These are phyloP conservation scores for Macrochelys suwanniensis DNA, from an alignment of 2,797 vertebrate species.

Conservation along the genomic window DNA sequence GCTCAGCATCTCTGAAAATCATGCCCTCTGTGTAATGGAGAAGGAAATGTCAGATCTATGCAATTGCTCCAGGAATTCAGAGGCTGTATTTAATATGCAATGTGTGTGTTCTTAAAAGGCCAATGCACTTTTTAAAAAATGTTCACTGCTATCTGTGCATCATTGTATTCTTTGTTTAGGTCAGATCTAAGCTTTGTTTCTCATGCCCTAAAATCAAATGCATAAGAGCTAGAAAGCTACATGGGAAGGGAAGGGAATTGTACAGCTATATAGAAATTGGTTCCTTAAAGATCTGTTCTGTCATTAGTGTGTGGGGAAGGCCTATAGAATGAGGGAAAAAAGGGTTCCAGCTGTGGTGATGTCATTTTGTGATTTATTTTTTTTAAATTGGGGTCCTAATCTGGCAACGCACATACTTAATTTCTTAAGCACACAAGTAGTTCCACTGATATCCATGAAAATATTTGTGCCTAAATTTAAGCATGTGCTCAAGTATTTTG, in stretches of 20 bases:
- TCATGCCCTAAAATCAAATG: neutral
- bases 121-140: neutral
- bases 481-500: neutral
- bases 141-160: neutral
- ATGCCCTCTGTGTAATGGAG: neutral
- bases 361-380: neutral
- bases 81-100: neutral
- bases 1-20: constrained; percentile 5
- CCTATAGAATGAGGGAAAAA: neutral
- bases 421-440: neutral
- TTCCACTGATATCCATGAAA: constrained; percentile 36
- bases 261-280: neutral
- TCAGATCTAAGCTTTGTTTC: neutral
- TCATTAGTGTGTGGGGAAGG: constrained; percentile 8
- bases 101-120: neutral
- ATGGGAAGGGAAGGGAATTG: constrained; percentile 38
- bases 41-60: neutral
- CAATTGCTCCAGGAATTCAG: neutral
- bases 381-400: neutral
- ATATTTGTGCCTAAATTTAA: constrained; percentile 42
- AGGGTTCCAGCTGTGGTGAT: neutral
- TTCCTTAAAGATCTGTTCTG: constrained; percentile 6
- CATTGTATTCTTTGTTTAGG: constrained; percentile 60
- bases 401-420: neutral
- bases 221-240: constrained; percentile 25